Evolutionary conservation across 2,888 invertebrate species (phyloP).

Genomic region (Xestoiulus laeticollis): DNA sequence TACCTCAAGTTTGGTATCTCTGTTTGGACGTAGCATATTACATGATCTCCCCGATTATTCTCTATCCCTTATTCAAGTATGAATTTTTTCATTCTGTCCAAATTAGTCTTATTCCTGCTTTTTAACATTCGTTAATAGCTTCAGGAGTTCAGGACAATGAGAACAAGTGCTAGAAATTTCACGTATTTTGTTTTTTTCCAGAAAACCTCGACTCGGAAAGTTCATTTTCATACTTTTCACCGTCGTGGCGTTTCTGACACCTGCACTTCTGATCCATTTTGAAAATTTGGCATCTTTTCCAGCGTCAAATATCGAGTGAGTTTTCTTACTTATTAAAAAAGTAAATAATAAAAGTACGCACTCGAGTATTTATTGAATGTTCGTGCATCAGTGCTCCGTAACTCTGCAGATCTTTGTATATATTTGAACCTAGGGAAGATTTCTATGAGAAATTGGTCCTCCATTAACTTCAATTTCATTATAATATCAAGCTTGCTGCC

Average conservation of each 20-base stretch:
- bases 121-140: not conserved
- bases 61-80: constrained; percentile 49
- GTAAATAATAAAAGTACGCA: not conserved
- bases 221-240: not conserved
- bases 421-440: not conserved
- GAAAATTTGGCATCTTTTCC: constrained; percentile 48
- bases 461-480: too few relatives aligned
- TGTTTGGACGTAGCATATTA: constrained; percentile 50
- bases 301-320: constrained; percentile 44
- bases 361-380: too few relatives aligned
- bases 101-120: not conserved
- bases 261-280: constrained; percentile 31
- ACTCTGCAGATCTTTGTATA: not conserved
- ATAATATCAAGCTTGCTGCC: too few relatives aligned
- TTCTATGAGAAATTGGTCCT: not conserved
- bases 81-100: not conserved
- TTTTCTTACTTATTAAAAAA: not conserved
- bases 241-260: constrained; percentile 6
- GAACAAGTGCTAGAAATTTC: not conserved
- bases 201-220: constrained; percentile 47
- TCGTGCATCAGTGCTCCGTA: too few relatives aligned
- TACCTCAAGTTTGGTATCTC: constrained; percentile 52
- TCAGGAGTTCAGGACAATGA: too few relatives aligned
- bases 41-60: constrained; percentile 44
- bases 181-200: not conserved